Conservation (phyloP, 1,140 invertebrate genomes). For the Magallana ariakensis region DNA sequence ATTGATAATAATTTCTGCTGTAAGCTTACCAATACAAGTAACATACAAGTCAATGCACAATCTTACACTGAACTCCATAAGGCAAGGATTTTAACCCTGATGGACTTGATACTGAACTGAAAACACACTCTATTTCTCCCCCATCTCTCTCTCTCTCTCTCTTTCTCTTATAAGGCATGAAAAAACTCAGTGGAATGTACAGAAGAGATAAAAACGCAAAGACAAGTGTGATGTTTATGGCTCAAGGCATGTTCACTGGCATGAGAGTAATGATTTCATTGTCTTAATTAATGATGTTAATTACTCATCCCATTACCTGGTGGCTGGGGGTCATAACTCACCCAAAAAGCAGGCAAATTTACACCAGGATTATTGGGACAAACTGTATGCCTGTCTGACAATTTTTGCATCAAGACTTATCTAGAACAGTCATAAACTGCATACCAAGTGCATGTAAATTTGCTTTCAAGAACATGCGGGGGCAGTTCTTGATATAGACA, state of each 20-base stretch:
- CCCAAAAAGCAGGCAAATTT: not conserved
- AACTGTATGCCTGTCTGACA: not conserved
- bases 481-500: too few relatives aligned
- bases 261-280: slow-evolving; percentile 6
- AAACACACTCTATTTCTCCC: too few relatives aligned
- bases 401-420: not conserved
- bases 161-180: not conserved
- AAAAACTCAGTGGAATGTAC: not conserved
- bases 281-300: slow-evolving; percentile 33
- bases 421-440: not conserved
- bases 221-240: slow-evolving; percentile 12
- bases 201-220: not conserved
- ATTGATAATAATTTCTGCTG: too few relatives aligned
- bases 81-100: too few relatives aligned
- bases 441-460: not conserved
- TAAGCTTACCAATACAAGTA: too few relatives aligned
- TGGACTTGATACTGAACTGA: too few relatives aligned
- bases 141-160: too few relatives aligned
- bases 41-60: too few relatives aligned
- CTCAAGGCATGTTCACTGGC: not conserved
- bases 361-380: not conserved
- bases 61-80: too few relatives aligned
- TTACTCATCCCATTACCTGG: slow-evolving; percentile 34
- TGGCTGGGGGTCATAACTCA: slow-evolving; percentile 23
- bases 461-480: too few relatives aligned